Evolutionary conservation across 2,797 vertebrate genomes (phyloP).

Genomic region (Muscicapa striata): DNA sequence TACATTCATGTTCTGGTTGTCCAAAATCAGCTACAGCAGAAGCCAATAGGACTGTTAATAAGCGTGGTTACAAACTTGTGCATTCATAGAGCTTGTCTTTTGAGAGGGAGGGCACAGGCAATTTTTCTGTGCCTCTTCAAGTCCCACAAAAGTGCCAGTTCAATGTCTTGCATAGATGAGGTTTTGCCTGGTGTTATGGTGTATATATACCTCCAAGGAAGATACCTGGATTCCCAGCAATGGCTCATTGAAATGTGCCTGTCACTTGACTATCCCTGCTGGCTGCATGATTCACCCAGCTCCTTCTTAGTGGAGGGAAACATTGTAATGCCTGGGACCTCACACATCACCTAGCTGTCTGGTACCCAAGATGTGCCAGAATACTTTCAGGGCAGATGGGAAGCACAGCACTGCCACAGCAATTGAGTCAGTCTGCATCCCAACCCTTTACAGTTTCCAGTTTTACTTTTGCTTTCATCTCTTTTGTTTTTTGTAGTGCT

Average conservation of each 20-base stretch:
- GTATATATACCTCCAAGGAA: not conserved
- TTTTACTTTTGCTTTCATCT: not conserved
- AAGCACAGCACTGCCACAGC: not conserved
- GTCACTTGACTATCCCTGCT: not conserved
- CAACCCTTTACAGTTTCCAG: not conserved
- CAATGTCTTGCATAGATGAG: not conserved
- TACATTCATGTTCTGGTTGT: not conserved
- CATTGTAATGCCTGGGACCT: accelerated
- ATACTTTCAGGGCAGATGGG: not conserved
- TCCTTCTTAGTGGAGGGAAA: not conserved
- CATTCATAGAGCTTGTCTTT: not conserved
- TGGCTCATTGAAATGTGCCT: not conserved
- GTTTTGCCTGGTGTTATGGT: not conserved
- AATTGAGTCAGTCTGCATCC: not conserved
- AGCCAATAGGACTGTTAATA: accelerated
- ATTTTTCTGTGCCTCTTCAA: not conserved
- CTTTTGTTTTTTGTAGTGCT: not conserved
- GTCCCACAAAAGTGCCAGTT: not conserved
- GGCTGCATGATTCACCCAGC: not conserved
- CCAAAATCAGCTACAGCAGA: not conserved
- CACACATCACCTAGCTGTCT: not conserved
- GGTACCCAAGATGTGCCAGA: not conserved
- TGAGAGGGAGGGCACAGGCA: not conserved
- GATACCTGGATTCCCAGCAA: not conserved
- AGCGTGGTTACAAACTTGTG: not conserved